Conservation (phyloP, 1,140 invertebrate species). For the Zaprionus ghesquierei region DNA sequence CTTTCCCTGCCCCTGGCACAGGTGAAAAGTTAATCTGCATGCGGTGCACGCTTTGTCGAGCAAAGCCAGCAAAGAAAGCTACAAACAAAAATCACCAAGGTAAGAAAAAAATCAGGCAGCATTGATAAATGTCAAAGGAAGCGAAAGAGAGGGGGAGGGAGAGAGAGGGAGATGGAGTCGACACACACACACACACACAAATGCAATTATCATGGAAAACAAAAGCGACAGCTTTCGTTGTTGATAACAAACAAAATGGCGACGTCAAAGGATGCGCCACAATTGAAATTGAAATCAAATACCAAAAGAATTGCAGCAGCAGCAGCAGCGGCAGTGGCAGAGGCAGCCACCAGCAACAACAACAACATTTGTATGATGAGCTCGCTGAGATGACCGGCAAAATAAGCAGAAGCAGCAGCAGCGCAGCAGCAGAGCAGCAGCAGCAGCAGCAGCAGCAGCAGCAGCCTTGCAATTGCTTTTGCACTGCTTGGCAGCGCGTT, state of each 20-base stretch:
- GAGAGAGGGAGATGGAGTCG: not conserved
- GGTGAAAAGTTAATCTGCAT: conserved; percentile 81
- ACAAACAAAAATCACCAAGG: conserved; percentile 20
- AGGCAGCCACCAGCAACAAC: conserved; percentile 22
- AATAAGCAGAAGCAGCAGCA: conserved; percentile 2
- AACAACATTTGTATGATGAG: conserved; percentile 46
- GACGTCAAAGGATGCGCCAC: conserved; percentile 72
- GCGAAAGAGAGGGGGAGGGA: not conserved
- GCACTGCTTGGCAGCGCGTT: conserved; percentile 45
- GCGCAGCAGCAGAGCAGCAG: conserved; percentile 2
- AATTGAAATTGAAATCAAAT: conserved; percentile 81
- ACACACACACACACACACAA: conserved; percentile 48
- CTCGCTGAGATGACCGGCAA: conserved; percentile 41
- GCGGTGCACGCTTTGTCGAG: conserved; percentile 76
- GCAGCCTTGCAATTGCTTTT: conserved; percentile 11
- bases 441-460: not conserved
- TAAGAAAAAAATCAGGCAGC: conserved; percentile 30
- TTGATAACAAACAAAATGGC: conserved; percentile 69
- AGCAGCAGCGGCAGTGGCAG: conserved; percentile 24
- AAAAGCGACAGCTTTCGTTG: conserved; percentile 73
- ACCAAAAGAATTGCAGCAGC: conserved; percentile 68
- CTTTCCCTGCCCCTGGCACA: conserved; percentile 25
- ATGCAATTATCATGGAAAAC: conserved; percentile 78
- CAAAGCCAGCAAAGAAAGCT: conserved; percentile 61
- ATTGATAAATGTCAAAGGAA: conserved; percentile 70